Evolutionary conservation across 2,113 vertebrate species (phyloP).

Genomic region (Panthera leo): DNA sequence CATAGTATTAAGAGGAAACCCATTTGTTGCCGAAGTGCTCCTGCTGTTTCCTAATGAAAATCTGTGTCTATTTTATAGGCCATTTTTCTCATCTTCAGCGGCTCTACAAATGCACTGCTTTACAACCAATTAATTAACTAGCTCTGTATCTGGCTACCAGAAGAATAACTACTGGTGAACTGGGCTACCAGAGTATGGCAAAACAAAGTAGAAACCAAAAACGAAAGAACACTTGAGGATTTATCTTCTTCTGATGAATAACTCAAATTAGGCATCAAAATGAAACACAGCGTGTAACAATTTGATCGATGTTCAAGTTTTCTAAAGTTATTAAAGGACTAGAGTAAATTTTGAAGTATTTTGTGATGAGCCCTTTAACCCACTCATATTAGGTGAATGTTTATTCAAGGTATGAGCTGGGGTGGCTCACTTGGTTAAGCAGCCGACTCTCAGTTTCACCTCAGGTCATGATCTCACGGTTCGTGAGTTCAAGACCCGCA

Average conservation of each 20-base stretch:
- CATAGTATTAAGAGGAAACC: slow-evolving; percentile 44
- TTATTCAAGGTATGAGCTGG: neutral
- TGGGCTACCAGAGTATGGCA: neutral
- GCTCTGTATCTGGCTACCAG: slow-evolving; percentile 2
- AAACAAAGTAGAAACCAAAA: slow-evolving; percentile 52
- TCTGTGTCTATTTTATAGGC: slow-evolving; percentile 40
- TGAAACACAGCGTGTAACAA: neutral
- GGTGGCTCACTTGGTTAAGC: no score
- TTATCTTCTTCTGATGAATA: slow-evolving; percentile 30
- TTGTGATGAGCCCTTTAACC: neutral
- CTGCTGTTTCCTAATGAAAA: slow-evolving; percentile 62
- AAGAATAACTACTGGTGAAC: neutral
- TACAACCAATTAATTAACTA: slow-evolving; percentile 51
- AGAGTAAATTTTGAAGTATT: neutral
- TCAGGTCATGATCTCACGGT: no score
- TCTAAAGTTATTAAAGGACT: neutral
- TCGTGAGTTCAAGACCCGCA: no score
- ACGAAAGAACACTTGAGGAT: neutral
- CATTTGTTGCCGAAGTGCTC: slow-evolving; percentile 40
- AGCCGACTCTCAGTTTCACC: no score
- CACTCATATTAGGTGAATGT: neutral
- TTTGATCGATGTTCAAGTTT: neutral
- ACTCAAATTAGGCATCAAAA: slow-evolving; percentile 43
- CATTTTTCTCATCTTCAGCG: neutral
- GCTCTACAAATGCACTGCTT: neutral